Conservation (phyloP, 2,113 vertebrate genomes). For the Trinectes maculatus region DNA sequence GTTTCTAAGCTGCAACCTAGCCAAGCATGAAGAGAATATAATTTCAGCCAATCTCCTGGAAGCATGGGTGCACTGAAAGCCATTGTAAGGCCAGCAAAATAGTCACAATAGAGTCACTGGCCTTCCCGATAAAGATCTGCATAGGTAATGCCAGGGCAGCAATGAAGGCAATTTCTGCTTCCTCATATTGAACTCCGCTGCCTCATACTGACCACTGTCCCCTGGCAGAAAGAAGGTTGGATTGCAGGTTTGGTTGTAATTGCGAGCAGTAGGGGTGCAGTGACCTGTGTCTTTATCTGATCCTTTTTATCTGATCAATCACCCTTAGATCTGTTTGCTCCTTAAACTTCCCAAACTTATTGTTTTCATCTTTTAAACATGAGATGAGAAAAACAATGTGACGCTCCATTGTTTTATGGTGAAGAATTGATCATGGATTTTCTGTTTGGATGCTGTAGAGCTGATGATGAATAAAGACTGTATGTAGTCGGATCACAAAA, state of each 20-base stretch:
- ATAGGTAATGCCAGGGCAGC: conserved; percentile 81
- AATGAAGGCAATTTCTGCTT: conserved; percentile 80
- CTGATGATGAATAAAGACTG: background rate
- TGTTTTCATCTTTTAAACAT: conserved; percentile 19
- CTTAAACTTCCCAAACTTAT: conserved; percentile 59
- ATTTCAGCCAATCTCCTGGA: conserved; percentile 83
- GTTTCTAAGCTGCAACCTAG: conserved; percentile 85
- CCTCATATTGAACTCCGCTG: conserved; percentile 68
- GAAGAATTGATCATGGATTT: conserved; percentile 20
- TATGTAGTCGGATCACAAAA: background rate
- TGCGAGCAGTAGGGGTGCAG: conserved; percentile 63
- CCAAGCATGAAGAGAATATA: conserved; percentile 84
- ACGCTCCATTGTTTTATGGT: conserved; percentile 14
- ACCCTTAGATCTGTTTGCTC: conserved; percentile 69
- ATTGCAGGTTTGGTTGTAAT: conserved; percentile 82
- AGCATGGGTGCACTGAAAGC: conserved; percentile 81
- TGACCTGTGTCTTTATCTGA: conserved; percentile 66
- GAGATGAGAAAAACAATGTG: background rate
- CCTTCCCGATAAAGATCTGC: conserved; percentile 84
- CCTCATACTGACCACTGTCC: conserved; percentile 72
- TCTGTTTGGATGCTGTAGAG: background rate
- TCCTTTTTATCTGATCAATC: conserved; percentile 67
- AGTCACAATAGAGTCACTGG: conserved; percentile 81
- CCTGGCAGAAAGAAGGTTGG: conserved; percentile 73
- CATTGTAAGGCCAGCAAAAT: conserved; percentile 82